These are phyloP conservation scores for Samia ricini DNA, from an alignment of 1,140 invertebrate species.

Conservation along the genomic window DNA sequence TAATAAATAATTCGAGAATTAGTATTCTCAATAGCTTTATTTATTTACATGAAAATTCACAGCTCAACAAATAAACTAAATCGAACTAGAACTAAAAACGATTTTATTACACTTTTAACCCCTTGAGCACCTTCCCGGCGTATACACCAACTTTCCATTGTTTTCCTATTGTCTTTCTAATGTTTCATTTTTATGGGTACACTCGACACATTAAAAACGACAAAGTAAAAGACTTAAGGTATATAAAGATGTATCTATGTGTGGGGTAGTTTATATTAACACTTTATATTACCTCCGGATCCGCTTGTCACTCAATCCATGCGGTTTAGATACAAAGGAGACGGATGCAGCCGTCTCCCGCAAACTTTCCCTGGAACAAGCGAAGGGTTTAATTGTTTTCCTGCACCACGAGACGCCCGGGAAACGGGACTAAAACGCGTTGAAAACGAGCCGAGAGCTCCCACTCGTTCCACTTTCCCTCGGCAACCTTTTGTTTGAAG, in stretches of 20 bases:
- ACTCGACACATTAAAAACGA: no score
- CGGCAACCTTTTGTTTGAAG: slow-evolving; percentile 42
- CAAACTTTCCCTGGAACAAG: slow-evolving; percentile 36
- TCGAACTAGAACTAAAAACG: no score
- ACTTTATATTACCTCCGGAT: neutral
- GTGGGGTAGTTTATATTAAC: neutral
- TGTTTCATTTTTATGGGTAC: no score
- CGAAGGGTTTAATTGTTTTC: slow-evolving; percentile 67
- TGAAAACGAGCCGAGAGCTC: slow-evolving; percentile 27
- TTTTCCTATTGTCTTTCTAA: no score
- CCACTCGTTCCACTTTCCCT: slow-evolving; percentile 37
- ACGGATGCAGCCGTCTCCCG: slow-evolving; percentile 27
- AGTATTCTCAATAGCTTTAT: no score
- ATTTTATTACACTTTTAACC: no score
- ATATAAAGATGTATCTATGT: neutral
- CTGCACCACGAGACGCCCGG: slow-evolving; percentile 40
- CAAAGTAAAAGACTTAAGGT: no score
- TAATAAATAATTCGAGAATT: no score
- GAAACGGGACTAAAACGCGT: slow-evolving; percentile 43
- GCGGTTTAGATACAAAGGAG: slow-evolving; percentile 31
- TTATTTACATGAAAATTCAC: no score
- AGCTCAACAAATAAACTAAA: no score
- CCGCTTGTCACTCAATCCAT: slow-evolving; percentile 12
- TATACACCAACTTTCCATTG: no score
- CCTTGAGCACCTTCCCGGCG: no score